Conservation (phyloP, 2,888 invertebrate species). For the Galeruca laticollis region DNA sequence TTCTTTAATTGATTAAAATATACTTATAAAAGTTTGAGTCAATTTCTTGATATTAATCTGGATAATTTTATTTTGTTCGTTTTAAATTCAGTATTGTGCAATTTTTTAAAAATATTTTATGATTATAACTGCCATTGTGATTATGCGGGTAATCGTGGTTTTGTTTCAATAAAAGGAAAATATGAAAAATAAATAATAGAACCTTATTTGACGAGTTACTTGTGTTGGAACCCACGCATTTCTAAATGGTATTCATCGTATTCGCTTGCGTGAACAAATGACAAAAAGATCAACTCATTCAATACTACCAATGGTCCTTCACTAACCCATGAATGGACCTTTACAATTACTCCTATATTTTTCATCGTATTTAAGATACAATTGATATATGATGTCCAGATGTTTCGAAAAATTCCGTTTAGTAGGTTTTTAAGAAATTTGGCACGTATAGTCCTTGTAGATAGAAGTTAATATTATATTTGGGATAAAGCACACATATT, state of each 20-base stretch:
- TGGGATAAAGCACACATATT: background rate
- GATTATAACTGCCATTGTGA: too few relatives aligned
- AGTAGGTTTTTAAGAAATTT: background rate
- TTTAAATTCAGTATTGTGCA: too few relatives aligned
- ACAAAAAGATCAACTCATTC: conserved; percentile 61
- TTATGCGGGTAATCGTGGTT: too few relatives aligned
- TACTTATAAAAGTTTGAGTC: too few relatives aligned
- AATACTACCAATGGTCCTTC: conserved; percentile 55
- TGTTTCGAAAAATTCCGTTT: conserved; percentile 48
- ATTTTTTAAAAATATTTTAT: too few relatives aligned
- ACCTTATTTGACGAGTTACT: conserved; percentile 44
- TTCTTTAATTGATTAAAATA: too few relatives aligned
- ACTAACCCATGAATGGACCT: conserved; percentile 52
- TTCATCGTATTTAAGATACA: conserved; percentile 61
- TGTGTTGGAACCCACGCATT: conserved; percentile 49
- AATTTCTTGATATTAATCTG: too few relatives aligned
- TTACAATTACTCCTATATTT: conserved; percentile 63
- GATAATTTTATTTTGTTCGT: too few relatives aligned
- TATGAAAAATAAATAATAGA: background rate
- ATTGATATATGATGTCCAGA: conserved; percentile 63
- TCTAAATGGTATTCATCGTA: conserved; percentile 51
- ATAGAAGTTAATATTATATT: conserved; percentile 2
- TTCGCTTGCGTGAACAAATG: conserved; percentile 61
- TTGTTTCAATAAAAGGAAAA: too few relatives aligned
- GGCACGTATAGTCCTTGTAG: background rate